phyloP scores from a whole-genome alignment of 2,113 vertebrate genomes.

The Pteruthius melanotis region DNA sequence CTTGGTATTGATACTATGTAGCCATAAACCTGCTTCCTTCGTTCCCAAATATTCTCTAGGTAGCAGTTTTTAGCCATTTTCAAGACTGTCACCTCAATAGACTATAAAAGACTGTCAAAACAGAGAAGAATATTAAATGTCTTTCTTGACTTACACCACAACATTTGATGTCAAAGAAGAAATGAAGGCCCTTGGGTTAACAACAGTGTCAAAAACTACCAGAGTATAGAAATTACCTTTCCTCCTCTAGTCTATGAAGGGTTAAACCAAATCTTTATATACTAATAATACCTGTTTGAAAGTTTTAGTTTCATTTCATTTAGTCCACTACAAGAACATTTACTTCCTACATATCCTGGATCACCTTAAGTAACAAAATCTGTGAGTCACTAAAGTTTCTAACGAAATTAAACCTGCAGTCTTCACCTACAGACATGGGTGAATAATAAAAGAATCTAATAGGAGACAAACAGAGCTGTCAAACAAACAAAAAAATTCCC shows the following conservation, averaged over 20 bases:
- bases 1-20: background rate
- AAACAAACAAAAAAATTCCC: background rate
- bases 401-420: background rate
- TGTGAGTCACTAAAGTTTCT: background rate
- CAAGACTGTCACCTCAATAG: background rate
- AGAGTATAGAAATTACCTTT: background rate
- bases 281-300: background rate
- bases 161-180: background rate
- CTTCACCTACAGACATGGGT: background rate
- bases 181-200: background rate
- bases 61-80: background rate
- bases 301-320: background rate
- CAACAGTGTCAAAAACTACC: background rate
- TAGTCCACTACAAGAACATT: background rate
- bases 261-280: background rate
- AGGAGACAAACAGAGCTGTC: background rate
- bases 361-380: background rate
- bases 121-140: background rate
- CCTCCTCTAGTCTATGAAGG: background rate
- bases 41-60: background rate
- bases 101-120: background rate
- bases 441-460: background rate
- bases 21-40: background rate
- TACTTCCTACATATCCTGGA: background rate
- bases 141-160: background rate